Evolutionary conservation across 2,113 vertebrate species (phyloP), one percentile per base, ranked within the genome.

Genomic region (Bubalus kerabau): DNA sequence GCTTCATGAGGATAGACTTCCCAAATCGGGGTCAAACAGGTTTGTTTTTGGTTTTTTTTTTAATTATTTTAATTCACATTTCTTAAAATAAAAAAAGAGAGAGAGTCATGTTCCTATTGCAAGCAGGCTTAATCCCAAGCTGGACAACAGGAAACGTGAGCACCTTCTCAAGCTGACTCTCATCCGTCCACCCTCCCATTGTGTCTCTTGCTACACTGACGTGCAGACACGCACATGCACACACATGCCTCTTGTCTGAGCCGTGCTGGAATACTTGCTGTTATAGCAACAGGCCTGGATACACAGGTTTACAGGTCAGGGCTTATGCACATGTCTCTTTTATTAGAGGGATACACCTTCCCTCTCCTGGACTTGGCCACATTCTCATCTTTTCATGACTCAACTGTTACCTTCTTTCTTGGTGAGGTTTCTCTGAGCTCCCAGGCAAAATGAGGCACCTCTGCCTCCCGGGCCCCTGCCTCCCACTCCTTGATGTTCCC

Each of bases 11-110:
- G 8, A 89, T 4, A 64, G 40, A 36, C 16, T 87, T 32, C 23
- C 50, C 71, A 28, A 92, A 83, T 17, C 5, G 3, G 19, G 21
- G 26, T 83, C 84, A 87, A 62, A 32, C 28, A 62, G 60, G 14
- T 16, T 62, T 74, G 40, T 59, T 97, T 87, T 36, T 36, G 36
- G 36, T 36, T 36, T 84, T 52, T 54, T 21, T 67, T n/a, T 48
- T 13, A 48, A 74, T 93, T 80, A 85, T 71, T 90, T 92, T 81
- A 76, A 95, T 67, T 95, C 89, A 71, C 19, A 43, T 85, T 64
- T 90, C 46, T 74, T 89, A 4, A 56, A 28, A 32, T 24, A 81
- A 83, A 15, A 23, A 30, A 62, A 89, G 23, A 84, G 9, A 46
- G 54, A 56, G 9, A 56, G 36, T 26, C 16, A 40, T 19, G 12